Evolutionary conservation across 2,888 invertebrate genomes (phyloP).

Genomic region (Acronicta alni): DNA sequence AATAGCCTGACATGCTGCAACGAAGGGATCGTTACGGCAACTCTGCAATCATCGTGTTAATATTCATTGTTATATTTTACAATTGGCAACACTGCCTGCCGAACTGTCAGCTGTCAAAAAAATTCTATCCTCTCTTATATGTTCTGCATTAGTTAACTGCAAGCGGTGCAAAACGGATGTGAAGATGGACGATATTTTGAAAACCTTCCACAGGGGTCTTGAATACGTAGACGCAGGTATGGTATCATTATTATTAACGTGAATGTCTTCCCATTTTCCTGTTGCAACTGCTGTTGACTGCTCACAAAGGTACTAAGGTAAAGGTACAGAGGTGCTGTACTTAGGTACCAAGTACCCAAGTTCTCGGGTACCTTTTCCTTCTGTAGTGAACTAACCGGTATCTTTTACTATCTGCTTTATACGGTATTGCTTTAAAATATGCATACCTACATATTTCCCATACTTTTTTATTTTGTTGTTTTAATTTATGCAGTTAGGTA

Average conservation of each 20-base stretch:
- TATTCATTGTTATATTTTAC: conserved; percentile 1
- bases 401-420: conserved; percentile 13
- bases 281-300: conserved; percentile 38
- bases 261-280: conserved; percentile 47
- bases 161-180: conserved; percentile 31
- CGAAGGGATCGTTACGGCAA: conserved; percentile 2
- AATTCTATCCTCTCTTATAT: conserved; percentile 45
- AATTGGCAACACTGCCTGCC: neutral
- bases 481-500: neutral
- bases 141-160: conserved; percentile 45
- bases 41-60: conserved; percentile 43
- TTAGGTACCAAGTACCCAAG: neutral
- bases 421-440: conserved; percentile 6
- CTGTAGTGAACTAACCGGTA: conserved; percentile 6
- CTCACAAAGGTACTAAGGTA: conserved; percentile 19
- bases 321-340: conserved; percentile 10
- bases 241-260: conserved; percentile 23
- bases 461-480: neutral
- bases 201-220: neutral
- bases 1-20: neutral
- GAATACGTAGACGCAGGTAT: conserved; percentile 14
- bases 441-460: neutral
- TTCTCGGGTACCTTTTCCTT: conserved; percentile 24
- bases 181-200: conserved; percentile 1
- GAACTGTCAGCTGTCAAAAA: neutral